phyloP scores from a whole-genome alignment of 1,140 invertebrate genomes.

The Meloidogyne exigua region DNA sequence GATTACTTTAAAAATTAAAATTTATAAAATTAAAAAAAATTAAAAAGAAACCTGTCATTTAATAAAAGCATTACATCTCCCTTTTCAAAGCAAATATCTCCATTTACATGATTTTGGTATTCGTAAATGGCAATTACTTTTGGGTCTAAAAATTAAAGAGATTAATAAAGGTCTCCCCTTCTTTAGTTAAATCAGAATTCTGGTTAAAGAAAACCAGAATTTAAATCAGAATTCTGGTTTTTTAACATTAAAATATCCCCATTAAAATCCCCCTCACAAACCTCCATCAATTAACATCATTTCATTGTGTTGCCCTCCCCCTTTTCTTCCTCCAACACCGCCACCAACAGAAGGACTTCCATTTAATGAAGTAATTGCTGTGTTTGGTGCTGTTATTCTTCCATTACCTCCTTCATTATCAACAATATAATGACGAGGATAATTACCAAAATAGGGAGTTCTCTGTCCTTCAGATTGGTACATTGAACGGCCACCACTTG shows the following conservation, averaged over 20 bases:
- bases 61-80: conserved; percentile 62
- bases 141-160: conserved; percentile 18
- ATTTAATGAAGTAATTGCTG: too few relatives aligned
- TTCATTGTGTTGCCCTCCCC: too few relatives aligned
- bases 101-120: conserved; percentile 47
- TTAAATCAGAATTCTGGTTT: neutral
- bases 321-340: neutral
- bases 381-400: neutral
- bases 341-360: neutral
- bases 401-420: neutral
- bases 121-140: conserved; percentile 54
- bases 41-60: conserved; percentile 70
- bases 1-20: conserved; percentile 68
- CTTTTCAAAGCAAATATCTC: conserved; percentile 64
- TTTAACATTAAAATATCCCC: too few relatives aligned
- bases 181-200: neutral
- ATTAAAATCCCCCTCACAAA: too few relatives aligned
- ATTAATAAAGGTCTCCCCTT: too few relatives aligned
- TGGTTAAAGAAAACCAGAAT: neutral
- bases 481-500: conserved; percentile 7
- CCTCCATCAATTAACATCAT: neutral
- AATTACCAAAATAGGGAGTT: conserved; percentile 3
- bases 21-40: neutral
- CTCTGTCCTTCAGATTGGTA: conserved; percentile 10
- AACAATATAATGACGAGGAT: conserved; percentile 13